These are phyloP conservation scores for Clarias pachynema DNA, from an alignment of 2,797 vertebrate species.

Conservation along the genomic window DNA sequence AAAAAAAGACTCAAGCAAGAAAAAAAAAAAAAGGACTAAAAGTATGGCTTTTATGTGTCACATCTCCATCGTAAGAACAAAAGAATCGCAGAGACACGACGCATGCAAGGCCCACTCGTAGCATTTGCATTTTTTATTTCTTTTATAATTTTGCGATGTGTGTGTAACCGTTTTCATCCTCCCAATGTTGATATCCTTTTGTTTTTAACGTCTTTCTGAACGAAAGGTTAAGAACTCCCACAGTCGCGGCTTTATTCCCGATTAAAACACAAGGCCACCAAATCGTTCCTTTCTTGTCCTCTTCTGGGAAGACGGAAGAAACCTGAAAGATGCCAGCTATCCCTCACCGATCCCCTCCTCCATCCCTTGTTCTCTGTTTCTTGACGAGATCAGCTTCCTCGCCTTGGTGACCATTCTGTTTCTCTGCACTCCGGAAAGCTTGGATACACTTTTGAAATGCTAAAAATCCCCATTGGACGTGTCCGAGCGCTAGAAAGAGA, in stretches of 20 bases:
- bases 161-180: background rate
- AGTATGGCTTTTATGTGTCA: slow-evolving; percentile 63
- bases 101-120: background rate
- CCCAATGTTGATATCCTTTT: background rate
- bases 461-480: slow-evolving; percentile 70
- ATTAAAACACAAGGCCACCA: slow-evolving; percentile 65
- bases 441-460: slow-evolving; percentile 80
- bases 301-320: slow-evolving; percentile 54
- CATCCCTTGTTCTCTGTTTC: slow-evolving; percentile 39
- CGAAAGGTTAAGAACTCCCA: background rate
- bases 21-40: slow-evolving; percentile 52
- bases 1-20: slow-evolving; percentile 32
- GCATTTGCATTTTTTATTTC: background rate
- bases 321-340: slow-evolving; percentile 70
- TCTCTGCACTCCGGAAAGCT: slow-evolving; percentile 66
- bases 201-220: background rate
- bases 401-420: slow-evolving; percentile 74
- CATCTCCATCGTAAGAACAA: slow-evolving; percentile 37
- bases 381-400: slow-evolving; percentile 67
- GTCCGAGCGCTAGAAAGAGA: slow-evolving; percentile 65
- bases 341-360: slow-evolving; percentile 65
- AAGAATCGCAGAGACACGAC: background rate
- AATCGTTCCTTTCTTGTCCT: slow-evolving; percentile 70
- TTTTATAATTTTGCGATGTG: background rate
- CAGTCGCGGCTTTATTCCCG: slow-evolving; percentile 62